phyloP scores from a whole-genome alignment of 2,113 vertebrate genomes.

The Albula goreensis region DNA sequence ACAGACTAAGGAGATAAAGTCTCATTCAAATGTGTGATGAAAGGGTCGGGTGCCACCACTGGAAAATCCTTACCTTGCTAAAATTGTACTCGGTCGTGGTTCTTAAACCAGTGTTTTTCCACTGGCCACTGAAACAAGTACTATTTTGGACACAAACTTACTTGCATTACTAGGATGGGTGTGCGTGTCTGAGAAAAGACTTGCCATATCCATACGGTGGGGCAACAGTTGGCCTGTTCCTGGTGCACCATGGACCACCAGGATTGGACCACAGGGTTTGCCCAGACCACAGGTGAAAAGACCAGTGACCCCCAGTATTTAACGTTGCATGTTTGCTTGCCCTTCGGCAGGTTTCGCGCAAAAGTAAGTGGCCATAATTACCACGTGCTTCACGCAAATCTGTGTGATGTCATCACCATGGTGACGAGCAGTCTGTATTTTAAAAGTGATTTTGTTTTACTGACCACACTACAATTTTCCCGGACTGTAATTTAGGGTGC shows the following conservation, averaged over 20 bases:
- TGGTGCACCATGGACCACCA: background rate
- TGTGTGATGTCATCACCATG: background rate
- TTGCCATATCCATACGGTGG: too few relatives aligned
- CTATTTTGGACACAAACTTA: too few relatives aligned
- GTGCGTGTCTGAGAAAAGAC: too few relatives aligned
- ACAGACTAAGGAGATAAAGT: background rate
- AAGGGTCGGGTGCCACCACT: background rate
- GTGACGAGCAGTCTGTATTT: background rate
- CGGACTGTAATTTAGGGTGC: background rate
- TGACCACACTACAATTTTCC: background rate
- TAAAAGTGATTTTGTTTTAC: background rate
- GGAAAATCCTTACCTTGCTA: background rate
- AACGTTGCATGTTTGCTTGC: background rate
- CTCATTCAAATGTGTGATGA: background rate
- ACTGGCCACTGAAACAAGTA: background rate
- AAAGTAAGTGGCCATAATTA: background rate
- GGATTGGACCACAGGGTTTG: background rate
- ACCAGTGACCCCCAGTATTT: background rate
- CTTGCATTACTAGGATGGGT: too few relatives aligned
- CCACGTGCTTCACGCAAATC: background rate
- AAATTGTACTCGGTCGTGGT: background rate
- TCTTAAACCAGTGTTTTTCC: background rate
- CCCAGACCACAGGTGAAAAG: background rate
- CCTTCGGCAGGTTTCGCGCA: background rate
- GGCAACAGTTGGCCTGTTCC: too few relatives aligned